These are phyloP conservation scores for Numenius phaeopus DNA, from an alignment of 2,797 vertebrate genomes.

Conservation along the genomic window DNA sequence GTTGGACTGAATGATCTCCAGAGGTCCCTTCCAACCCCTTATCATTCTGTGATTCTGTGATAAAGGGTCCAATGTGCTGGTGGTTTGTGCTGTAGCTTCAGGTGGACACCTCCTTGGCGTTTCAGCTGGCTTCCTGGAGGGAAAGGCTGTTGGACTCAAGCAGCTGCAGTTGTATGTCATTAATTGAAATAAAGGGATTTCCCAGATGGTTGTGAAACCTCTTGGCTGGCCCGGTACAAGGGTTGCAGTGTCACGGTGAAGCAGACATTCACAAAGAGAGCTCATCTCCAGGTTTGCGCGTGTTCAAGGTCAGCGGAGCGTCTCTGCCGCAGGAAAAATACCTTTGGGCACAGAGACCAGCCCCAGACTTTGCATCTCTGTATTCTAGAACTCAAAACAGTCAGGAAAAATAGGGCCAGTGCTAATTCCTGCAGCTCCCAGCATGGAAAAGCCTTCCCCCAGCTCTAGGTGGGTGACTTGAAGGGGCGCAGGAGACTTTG, in stretches of 20 bases:
- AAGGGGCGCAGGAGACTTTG: neutral
- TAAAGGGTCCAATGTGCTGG: neutral
- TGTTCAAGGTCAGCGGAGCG: neutral
- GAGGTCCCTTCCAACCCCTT: too few relatives aligned
- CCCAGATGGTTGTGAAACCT: rapidly evolving
- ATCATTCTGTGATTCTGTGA: too few relatives aligned
- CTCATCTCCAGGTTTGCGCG: neutral
- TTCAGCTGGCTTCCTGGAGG: neutral
- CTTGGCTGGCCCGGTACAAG: neutral
- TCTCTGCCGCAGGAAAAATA: neutral
- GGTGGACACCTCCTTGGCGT: too few relatives aligned
- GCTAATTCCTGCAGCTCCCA: neutral
- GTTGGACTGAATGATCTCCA: too few relatives aligned
- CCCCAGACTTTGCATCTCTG: neutral
- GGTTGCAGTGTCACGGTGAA: neutral
- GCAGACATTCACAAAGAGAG: rapidly evolving
- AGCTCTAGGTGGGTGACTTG: neutral
- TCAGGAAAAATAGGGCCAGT: neutral
- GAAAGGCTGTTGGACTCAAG: neutral
- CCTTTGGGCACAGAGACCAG: neutral
- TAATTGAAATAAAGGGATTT: neutral
- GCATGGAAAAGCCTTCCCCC: neutral
- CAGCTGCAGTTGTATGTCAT: neutral
- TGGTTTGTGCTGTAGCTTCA: neutral
- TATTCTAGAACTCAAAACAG: neutral